Conservation (phyloP, 1,140 invertebrate species). For the Trichonephila clavata region DNA sequence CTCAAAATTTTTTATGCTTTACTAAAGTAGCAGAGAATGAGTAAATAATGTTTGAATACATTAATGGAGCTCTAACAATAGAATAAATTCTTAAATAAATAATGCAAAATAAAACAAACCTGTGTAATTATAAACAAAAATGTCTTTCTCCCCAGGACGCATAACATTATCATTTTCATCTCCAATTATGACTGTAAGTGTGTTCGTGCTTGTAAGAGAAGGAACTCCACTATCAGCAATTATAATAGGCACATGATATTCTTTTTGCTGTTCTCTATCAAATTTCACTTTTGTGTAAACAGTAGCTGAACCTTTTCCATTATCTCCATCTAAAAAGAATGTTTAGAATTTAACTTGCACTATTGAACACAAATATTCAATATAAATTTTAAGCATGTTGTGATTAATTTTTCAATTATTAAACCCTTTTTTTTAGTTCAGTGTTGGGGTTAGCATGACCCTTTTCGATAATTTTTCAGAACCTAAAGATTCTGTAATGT, state of each 20-base stretch:
- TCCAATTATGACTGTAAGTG: conserved; percentile 96
- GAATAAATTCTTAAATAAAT: not conserved
- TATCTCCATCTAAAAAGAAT: conserved; percentile 88
- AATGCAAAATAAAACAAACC: conserved; percentile 80
- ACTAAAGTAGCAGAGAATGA: too few relatives aligned
- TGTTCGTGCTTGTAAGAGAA: conserved; percentile 97
- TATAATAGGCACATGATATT: conserved; percentile 95
- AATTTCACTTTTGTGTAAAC: conserved; percentile 94
- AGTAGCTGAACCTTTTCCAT: conserved; percentile 97
- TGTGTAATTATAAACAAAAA: conserved; percentile 97
- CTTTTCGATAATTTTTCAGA: too few relatives aligned
- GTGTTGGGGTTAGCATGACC: too few relatives aligned
- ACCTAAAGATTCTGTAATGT: too few relatives aligned
- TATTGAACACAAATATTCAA: too few relatives aligned
- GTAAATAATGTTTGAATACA: too few relatives aligned
- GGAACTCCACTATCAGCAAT: conserved; percentile 94
- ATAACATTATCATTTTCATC: conserved; percentile 98
- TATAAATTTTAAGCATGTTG: too few relatives aligned
- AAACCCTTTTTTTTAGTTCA: too few relatives aligned
- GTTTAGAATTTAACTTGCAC: too few relatives aligned
- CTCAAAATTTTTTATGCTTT: too few relatives aligned
- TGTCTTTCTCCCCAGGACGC: conserved; percentile 97
- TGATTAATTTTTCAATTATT: too few relatives aligned
- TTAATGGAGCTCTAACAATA: too few relatives aligned
- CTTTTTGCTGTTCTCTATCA: conserved; percentile 96